Conservation (phyloP, 2,113 vertebrate species). For the Tichodroma muraria region DNA sequence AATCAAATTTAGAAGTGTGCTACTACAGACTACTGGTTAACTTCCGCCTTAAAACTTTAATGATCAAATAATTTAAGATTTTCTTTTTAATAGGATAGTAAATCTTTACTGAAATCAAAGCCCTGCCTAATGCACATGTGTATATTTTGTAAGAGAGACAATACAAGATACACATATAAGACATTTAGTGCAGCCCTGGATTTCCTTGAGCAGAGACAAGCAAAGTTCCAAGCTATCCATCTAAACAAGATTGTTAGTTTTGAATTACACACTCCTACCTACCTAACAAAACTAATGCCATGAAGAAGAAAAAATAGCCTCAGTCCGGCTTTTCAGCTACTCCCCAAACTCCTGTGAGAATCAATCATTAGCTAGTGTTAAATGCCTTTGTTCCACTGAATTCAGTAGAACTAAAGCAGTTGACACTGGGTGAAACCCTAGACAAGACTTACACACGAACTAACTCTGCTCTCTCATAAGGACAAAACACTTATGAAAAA, state of each 20-base stretch:
- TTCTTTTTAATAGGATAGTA: background rate
- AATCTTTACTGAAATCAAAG: background rate
- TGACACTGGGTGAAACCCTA: background rate
- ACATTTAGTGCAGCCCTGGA: background rate
- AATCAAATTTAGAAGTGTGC: background rate
- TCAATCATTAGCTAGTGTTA: background rate
- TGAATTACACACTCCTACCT: background rate
- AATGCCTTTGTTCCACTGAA: background rate
- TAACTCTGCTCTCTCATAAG: background rate
- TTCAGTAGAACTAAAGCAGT: background rate
- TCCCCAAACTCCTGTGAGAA: background rate
- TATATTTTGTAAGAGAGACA: background rate
- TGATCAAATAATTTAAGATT: background rate
- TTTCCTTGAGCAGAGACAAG: background rate
- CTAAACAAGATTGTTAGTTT: background rate
- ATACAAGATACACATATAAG: background rate
- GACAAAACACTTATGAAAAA: background rate
- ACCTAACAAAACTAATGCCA: background rate
- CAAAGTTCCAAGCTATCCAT: background rate
- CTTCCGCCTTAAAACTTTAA: background rate
- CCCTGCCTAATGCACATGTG: background rate
- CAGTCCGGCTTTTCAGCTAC: background rate
- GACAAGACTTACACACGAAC: background rate
- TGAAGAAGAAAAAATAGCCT: background rate
- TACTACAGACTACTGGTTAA: background rate